Conservation (phyloP, 37 sponge, comb jelly and placozoan genomes). For the Halichondria panicea region DNA sequence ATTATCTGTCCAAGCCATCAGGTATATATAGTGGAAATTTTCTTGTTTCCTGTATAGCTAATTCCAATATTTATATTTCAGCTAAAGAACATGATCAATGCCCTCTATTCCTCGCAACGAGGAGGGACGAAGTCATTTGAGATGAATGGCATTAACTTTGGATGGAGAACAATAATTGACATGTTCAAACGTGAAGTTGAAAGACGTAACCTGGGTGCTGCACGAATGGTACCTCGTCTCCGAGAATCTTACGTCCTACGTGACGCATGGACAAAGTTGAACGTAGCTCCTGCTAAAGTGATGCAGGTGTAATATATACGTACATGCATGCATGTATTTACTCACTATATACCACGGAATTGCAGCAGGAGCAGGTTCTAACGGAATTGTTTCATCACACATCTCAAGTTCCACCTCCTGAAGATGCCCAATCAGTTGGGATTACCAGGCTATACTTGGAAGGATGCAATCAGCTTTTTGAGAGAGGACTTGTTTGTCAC, state of each 20-base stretch:
- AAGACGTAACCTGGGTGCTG: background rate
- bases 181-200: conserved; percentile 18
- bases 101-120: conserved; percentile 17
- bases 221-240: conserved; percentile 9
- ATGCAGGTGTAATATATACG: conserved; percentile 31
- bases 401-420: background rate
- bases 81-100: conserved; percentile 45
- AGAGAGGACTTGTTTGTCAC: conserved; percentile 23
- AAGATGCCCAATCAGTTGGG: background rate
- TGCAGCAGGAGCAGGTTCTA: conserved; percentile 42
- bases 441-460: conserved; percentile 7
- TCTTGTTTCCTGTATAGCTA: background rate
- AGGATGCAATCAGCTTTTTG: conserved; percentile 40
- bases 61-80: background rate
- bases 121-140: conserved; percentile 35
- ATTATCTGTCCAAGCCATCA: conserved; percentile 39
- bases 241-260: conserved; percentile 14
- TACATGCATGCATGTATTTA: background rate
- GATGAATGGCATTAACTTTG: conserved; percentile 17
- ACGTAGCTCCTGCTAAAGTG: conserved; percentile 42
- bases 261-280: conserved; percentile 35
- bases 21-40: background rate
- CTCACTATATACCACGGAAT: background rate
- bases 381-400: conserved; percentile 26
- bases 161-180: conserved; percentile 33